These are phyloP conservation scores for Spodoptera picta DNA, from an alignment of 2,888 invertebrate genomes.

Conservation along the genomic window DNA sequence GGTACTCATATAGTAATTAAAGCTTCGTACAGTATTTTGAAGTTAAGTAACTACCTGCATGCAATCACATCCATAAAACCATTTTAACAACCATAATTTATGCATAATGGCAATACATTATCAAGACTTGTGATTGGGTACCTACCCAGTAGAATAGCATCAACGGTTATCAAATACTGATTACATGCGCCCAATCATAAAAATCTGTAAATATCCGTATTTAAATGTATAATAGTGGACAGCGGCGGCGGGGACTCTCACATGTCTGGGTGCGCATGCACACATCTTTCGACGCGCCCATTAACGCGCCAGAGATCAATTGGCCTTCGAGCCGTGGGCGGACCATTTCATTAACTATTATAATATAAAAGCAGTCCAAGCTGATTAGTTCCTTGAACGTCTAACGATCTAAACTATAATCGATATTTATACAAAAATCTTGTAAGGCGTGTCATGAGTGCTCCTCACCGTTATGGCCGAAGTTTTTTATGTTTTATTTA, in stretches of 20 bases:
- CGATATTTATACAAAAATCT: slow-evolving; percentile 69
- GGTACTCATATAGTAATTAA: no score
- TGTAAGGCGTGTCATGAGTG: slow-evolving; percentile 58
- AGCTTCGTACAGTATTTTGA: not conserved
- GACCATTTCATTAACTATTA: slow-evolving; percentile 86
- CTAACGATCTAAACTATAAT: slow-evolving; percentile 67
- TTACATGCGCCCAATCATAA: slow-evolving; percentile 65
- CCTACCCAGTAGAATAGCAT: slow-evolving; percentile 21
- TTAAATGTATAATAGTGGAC: slow-evolving; percentile 74
- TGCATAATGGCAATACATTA: slow-evolving; percentile 2
- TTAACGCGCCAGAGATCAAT: slow-evolving; percentile 83
- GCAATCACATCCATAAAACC: not conserved
- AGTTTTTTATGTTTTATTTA: slow-evolving; percentile 31
- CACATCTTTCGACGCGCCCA: slow-evolving; percentile 80
- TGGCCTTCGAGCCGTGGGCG: slow-evolving; percentile 81
- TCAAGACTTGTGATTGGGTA: no score
- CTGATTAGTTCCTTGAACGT: slow-evolving; percentile 81
- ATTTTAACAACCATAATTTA: slow-evolving; percentile 21
- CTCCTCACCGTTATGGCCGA: slow-evolving; percentile 26
- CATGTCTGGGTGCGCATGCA: slow-evolving; percentile 69
- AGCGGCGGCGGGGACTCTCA: slow-evolving; percentile 71
- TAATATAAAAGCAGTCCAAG: slow-evolving; percentile 83
- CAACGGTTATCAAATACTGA: slow-evolving; percentile 66
- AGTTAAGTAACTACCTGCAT: slow-evolving; percentile 1
- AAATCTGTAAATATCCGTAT: slow-evolving; percentile 70